Evolutionary conservation across 2,113 vertebrate species (phyloP), one percentile per base, ranked within the genome.

Genomic region (Calidris pygmaea): DNA sequence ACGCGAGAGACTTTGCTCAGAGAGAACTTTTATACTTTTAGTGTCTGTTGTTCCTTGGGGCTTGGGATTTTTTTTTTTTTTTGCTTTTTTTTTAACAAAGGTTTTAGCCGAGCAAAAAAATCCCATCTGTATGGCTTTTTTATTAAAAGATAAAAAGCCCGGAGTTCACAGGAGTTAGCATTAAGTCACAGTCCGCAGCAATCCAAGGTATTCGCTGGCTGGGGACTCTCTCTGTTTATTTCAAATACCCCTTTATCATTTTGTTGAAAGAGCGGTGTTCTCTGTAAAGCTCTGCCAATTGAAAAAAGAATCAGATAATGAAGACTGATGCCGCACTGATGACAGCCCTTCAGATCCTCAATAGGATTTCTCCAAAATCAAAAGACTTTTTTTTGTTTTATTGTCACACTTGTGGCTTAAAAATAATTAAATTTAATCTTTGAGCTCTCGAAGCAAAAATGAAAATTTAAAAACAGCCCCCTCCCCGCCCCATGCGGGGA

Each of bases 211-310:
- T 80, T 97, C 71, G 15, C 92, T 45, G 96, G 95, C 95, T 96
- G 97, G 94, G 95, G 96, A 96, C 94, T 95, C 92, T 95, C 86
- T 97, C 96, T 98, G 97, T 97, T 98, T 97, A 83, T 97, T 96
- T 95, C 98, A 91, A 97, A 97, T 86, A 89, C 72, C 80, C 92
- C 97, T 97, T 97, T 96, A 96, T 97, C 97, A 75, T 88, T 87
- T 63, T 97, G 98, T 97, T 91, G 95, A 97, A 97, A 98, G 97
- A 91, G 83, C 76, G 39, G 56, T 80, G 95, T 83, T 97, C 91
- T 97, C 97, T 97, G 94, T 94, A 96, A 98, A 98, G 95, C 91
- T 80, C 78, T 96, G 97, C 87, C 97, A 96, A 79, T 92, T 97
- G 94, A 96, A 94, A 92, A 93, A 93, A 89, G 83, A 93, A 96